A percentile compares a stretch with the other conserved stretches of the same genome.
These are phyloP conservation scores for Caenorhabditis angaria DNA, from an alignment of 2,888 invertebrate species.

Conservation along the genomic window DNA sequence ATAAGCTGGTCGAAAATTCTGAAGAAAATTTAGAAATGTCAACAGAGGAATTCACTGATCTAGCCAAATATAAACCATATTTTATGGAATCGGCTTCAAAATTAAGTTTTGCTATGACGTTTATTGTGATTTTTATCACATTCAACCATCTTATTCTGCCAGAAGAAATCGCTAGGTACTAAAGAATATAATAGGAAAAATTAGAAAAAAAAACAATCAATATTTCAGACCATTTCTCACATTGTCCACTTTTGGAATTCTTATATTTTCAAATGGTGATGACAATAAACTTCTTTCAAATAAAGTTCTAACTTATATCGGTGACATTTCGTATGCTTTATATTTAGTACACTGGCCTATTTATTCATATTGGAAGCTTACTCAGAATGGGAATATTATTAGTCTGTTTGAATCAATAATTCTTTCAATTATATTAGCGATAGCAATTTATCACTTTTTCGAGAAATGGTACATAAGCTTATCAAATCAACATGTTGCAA, in stretches of 20 bases:
- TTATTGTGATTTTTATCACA: too few species aligned
- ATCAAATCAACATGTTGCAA: neutral
- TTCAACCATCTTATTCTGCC: too few species aligned
- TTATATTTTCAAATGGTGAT: neutral
- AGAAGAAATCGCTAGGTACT: too few species aligned
- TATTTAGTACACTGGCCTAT: conserved; percentile 51
- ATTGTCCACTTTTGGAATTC: neutral
- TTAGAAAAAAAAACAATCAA: too few species aligned
- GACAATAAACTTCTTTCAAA: neutral
- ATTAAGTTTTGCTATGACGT: too few species aligned
- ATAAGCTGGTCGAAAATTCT: too few species aligned
- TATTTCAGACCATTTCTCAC: neutral
- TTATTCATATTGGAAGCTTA: conserved; percentile 12
- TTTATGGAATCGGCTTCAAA: too few species aligned
- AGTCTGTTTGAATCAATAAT: neutral
- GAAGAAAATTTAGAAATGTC: too few species aligned
- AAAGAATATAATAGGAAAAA: too few species aligned
- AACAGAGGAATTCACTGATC: too few species aligned
- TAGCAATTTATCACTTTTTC: conserved; percentile 12
- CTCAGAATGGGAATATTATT: neutral
- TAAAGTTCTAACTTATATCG: conserved; percentile 31
- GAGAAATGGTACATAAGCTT: conserved; percentile 22
- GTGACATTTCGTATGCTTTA: conserved; percentile 45
- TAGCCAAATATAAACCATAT: too few species aligned
- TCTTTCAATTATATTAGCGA: neutral